Evolutionary conservation across 2,113 vertebrate species (phyloP).

Genomic region (Irena cyanogastra): DNA sequence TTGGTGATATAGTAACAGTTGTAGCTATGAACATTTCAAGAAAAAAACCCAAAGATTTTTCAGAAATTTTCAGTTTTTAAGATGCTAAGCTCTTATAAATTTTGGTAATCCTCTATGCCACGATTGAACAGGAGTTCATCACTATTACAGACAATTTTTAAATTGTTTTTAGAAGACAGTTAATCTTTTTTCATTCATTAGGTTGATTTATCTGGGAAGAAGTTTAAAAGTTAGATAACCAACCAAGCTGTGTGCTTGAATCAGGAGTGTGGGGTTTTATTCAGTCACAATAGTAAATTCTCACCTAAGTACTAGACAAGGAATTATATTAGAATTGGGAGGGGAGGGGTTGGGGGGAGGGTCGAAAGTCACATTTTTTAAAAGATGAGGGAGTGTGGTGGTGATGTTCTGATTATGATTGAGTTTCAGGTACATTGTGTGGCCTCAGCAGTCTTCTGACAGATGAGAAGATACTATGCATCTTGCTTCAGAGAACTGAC

Average conservation of each 20-base stretch:
- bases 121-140: background rate
- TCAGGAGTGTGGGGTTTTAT: no score
- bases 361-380: background rate
- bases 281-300: background rate
- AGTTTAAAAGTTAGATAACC: background rate
- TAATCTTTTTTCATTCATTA: background rate
- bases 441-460: background rate
- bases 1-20: background rate
- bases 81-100: background rate
- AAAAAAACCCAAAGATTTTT: background rate
- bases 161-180: background rate
- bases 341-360: rapidly evolving
- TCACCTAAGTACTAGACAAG: background rate
- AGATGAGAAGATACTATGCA: background rate
- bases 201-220: background rate
- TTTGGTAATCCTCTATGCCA: background rate
- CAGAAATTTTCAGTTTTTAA: background rate
- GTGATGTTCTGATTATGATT: background rate
- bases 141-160: background rate
- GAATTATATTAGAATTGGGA: background rate
- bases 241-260: background rate
- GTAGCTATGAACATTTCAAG: background rate
- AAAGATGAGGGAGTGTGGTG: background rate
- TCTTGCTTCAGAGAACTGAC: background rate
- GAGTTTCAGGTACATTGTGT: background rate